A percentile compares a stretch with the other conserved stretches of the same genome.
phyloP scores from a whole-genome alignment of 2,113 vertebrate species.

The Penelope pileata region DNA sequence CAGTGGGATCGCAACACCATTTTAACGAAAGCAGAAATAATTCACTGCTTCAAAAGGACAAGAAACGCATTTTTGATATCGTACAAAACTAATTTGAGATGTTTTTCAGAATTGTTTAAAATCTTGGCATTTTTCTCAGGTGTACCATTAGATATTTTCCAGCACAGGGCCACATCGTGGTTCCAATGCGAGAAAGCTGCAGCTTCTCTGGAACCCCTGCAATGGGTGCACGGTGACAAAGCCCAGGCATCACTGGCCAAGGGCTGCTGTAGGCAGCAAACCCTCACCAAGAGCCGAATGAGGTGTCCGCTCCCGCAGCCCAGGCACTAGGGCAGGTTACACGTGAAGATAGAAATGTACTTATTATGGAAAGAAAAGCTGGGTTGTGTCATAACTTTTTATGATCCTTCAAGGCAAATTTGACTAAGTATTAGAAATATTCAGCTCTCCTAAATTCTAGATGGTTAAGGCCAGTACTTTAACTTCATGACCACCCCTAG shows the following conservation, averaged over 20 bases:
- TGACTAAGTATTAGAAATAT: background rate
- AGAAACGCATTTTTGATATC: background rate
- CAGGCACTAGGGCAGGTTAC: background rate
- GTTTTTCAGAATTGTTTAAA: background rate
- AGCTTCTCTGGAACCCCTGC: background rate
- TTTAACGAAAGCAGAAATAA: constrained; percentile 70
- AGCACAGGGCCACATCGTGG: background rate
- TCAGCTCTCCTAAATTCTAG: background rate
- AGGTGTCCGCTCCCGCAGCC: background rate
- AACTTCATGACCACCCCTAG: background rate
- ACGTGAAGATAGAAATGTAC: background rate
- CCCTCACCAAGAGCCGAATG: background rate
- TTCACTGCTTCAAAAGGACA: background rate
- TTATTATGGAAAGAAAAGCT: background rate
- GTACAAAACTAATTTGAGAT: background rate
- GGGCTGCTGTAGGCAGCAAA: background rate
- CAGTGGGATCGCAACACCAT: constrained; percentile 29
- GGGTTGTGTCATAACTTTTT: background rate
- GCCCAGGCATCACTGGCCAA: background rate
- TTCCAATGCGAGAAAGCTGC: background rate
- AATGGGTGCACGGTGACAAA: background rate
- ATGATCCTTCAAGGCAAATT: background rate
- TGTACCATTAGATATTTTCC: background rate
- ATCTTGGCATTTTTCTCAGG: background rate
- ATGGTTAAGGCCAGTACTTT: background rate